Evolutionary conservation across 2,888 invertebrate genomes (phyloP).

Genomic region (Tetheella fluctuosa): DNA sequence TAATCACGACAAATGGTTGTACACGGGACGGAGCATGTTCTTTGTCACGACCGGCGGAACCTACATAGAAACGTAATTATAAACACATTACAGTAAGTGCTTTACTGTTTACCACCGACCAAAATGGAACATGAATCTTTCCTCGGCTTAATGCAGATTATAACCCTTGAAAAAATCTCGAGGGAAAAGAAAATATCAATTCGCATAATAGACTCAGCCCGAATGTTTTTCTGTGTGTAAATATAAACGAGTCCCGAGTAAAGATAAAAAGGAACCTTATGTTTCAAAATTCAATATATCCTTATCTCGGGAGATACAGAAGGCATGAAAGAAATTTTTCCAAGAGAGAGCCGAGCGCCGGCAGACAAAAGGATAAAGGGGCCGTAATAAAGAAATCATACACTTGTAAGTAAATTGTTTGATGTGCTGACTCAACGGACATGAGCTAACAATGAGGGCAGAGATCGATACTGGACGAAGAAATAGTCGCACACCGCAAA

Average conservation of each 20-base stretch:
- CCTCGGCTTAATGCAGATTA: conserved; percentile 1
- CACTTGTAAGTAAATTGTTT: conserved; percentile 73
- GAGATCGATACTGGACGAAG: conserved; percentile 40
- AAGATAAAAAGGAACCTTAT: conserved; percentile 69
- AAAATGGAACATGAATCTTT: conserved; percentile 55
- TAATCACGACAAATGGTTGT: conserved; percentile 52
- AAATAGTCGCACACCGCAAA: conserved; percentile 47
- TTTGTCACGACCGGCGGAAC: conserved; percentile 66
- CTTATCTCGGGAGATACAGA: conserved; percentile 62
- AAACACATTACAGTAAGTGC: conserved; percentile 78
- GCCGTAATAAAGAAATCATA: conserved; percentile 75
- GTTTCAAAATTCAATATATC: conserved; percentile 77
- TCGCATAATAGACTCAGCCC: conserved; percentile 60
- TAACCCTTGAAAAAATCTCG: conserved; percentile 11
- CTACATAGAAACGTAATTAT: conserved; percentile 74
- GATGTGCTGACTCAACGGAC: conserved; percentile 56
- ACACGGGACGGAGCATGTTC: conserved; percentile 39
- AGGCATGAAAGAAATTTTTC: conserved; percentile 58
- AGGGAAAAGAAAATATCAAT: conserved; percentile 51
- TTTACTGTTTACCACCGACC: conserved; percentile 57
- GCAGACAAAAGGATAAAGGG: conserved; percentile 67
- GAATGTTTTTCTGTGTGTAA: conserved; percentile 57
- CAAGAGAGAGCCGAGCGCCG: conserved; percentile 51
- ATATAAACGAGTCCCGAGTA: conserved; percentile 55
- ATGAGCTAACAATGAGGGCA: conserved; percentile 21